These are phyloP conservation scores for Drosophila jambulina DNA, from an alignment of 1,140 invertebrate genomes.

Conservation along the genomic window DNA sequence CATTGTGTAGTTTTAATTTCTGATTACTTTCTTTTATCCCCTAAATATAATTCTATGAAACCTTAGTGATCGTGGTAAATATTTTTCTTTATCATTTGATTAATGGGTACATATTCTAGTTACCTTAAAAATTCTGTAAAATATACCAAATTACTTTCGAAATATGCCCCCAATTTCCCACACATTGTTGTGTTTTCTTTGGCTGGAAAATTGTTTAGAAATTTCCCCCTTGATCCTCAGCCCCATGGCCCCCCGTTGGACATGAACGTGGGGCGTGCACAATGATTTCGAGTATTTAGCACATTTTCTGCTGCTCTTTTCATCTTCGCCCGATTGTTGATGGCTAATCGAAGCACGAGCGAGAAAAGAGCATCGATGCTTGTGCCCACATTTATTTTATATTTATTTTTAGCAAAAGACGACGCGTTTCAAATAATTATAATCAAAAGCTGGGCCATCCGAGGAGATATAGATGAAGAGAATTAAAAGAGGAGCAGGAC, in stretches of 20 bases:
- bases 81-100: too few relatives aligned
- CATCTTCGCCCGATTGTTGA: conserved; percentile 14
- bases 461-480: conserved; percentile 5
- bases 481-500: conserved; percentile 11
- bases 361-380: conserved; percentile 35
- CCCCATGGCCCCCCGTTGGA: conserved; percentile 17
- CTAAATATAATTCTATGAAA: too few relatives aligned
- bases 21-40: background rate
- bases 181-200: background rate
- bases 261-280: conserved; percentile 56
- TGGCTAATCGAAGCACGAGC: conserved; percentile 64
- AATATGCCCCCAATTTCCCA: background rate
- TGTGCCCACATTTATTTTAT: conserved; percentile 50
- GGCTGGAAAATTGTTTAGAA: conserved; percentile 18
- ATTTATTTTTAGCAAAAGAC: conserved; percentile 70
- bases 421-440: conserved; percentile 62
- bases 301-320: conserved; percentile 52
- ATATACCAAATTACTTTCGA: background rate
- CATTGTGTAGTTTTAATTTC: background rate
- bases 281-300: conserved; percentile 55
- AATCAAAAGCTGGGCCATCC: conserved; percentile 28
- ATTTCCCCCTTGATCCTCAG: background rate
- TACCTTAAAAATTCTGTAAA: background rate
- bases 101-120: too few relatives aligned
- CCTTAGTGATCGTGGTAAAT: too few relatives aligned